phyloP scores from a whole-genome alignment of 2,797 vertebrate genomes.

The Rhinogobio ventralis region DNA sequence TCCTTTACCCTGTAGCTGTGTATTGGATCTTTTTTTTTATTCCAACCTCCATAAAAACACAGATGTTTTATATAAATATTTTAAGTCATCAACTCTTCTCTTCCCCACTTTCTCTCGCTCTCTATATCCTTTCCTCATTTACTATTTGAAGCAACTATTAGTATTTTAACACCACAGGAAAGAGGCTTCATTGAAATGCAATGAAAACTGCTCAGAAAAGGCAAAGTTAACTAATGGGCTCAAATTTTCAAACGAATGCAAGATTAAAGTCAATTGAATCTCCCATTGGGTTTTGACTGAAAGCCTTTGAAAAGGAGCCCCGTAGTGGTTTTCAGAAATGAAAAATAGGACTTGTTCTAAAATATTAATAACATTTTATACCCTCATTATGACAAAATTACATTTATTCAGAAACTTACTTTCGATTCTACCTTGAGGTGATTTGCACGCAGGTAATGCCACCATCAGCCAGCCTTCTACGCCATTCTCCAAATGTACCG shows the following conservation, averaged over 20 bases:
- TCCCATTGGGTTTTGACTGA: constrained; percentile 84
- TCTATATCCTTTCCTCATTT: constrained; percentile 69
- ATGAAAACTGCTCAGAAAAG: constrained; percentile 81
- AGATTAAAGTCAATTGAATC: constrained; percentile 87
- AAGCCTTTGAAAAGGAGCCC: constrained; percentile 84
- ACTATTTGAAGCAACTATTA: constrained; percentile 83
- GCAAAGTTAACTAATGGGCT: constrained; percentile 87
- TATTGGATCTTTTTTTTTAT: constrained; percentile 61
- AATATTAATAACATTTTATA: constrained; percentile 88
- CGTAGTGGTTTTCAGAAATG: constrained; percentile 83
- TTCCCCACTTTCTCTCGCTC: constrained; percentile 47
- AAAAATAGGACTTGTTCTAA: constrained; percentile 85
- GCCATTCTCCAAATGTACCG: constrained; percentile 57
- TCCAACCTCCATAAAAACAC: constrained; percentile 66
- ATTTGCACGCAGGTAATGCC: constrained; percentile 58
- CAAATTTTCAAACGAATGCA: constrained; percentile 87
- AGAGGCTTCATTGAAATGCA: constrained; percentile 85
- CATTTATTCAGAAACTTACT: constrained; percentile 80
- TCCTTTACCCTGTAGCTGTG: constrained; percentile 64
- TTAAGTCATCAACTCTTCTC: constrained; percentile 62
- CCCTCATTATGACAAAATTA: constrained; percentile 82
- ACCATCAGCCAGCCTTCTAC: constrained; percentile 52
- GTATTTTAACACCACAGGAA: constrained; percentile 83
- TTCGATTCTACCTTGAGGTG: constrained; percentile 73
- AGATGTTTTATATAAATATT: constrained; percentile 71